Evolutionary conservation across 1,140 invertebrate species (phyloP).

Genomic region (Hyphantria cunea): DNA sequence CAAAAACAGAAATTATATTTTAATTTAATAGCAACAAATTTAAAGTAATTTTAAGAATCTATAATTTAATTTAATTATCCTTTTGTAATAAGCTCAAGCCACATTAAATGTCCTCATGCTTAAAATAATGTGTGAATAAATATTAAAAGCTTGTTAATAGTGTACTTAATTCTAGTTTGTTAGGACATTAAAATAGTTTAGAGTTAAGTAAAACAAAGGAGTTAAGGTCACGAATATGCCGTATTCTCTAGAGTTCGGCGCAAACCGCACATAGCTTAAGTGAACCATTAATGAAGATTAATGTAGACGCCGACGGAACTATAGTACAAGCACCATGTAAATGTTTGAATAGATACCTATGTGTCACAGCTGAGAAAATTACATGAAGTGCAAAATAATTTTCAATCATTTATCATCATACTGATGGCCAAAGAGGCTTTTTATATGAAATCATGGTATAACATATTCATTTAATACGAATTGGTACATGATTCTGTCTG

Average conservation of each 20-base stretch:
- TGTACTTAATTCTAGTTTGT: constrained; percentile 22
- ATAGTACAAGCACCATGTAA: constrained; percentile 15
- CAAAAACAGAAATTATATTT: no score
- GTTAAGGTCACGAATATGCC: constrained; percentile 26
- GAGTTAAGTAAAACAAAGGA: constrained; percentile 28
- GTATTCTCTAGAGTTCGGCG: constrained; percentile 33
- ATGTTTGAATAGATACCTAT: constrained; percentile 23
- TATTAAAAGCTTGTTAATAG: constrained; percentile 23
- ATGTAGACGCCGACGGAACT: constrained; percentile 46
- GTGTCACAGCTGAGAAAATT: constrained; percentile 17
- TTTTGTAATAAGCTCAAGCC: neutral
- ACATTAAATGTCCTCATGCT: neutral
- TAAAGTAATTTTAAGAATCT: neutral
- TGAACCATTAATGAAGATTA: constrained; percentile 63
- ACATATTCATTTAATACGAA: constrained; percentile 1
- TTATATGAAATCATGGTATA: no score
- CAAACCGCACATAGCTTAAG: constrained; percentile 48
- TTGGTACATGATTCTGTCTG: constrained; percentile 6
- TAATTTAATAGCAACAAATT: no score
- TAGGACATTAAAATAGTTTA: constrained; percentile 41
- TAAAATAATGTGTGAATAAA: constrained; percentile 11
- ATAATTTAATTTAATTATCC: neutral
- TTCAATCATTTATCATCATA: constrained; percentile 20
- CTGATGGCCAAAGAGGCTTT: constrained; percentile 5
- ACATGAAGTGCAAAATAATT: constrained; percentile 22